Percentiles rank a stretch among this genome's conserved stretches.
Evolutionary conservation across 2,113 vertebrate genomes (phyloP).

Genomic region (Garra rufa): DNA sequence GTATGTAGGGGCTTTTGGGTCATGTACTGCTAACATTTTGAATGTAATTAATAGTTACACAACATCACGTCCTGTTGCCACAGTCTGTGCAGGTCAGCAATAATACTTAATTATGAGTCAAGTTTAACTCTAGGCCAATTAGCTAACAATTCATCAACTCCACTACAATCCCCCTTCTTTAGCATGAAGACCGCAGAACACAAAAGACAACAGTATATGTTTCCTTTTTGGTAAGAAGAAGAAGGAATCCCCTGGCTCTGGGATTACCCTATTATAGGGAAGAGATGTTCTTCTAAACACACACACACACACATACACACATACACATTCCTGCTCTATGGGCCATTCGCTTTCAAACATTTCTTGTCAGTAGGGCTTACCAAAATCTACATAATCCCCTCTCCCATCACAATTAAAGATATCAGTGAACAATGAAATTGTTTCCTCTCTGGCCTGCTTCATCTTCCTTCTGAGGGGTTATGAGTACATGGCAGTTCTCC

Average conservation of each 20-base stretch:
- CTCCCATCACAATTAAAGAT: constrained; percentile 84
- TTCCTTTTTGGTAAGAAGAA: constrained; percentile 75
- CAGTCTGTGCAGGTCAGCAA: neutral
- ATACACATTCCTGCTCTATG: constrained; percentile 79
- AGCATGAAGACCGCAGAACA: constrained; percentile 66
- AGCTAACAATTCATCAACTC: constrained; percentile 42
- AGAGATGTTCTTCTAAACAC: constrained; percentile 76
- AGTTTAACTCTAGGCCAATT: neutral
- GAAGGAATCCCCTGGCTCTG: constrained; percentile 79
- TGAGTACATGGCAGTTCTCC: constrained; percentile 60
- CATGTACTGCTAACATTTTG: neutral
- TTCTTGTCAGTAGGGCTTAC: constrained; percentile 82
- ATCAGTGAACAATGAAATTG: constrained; percentile 85
- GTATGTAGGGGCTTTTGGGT: neutral
- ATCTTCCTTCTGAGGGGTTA: constrained; percentile 67
- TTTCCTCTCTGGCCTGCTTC: constrained; percentile 81
- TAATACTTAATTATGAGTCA: neutral
- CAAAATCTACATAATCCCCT: constrained; percentile 83
- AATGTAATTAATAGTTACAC: neutral
- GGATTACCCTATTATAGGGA: constrained; percentile 81
- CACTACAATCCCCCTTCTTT: constrained; percentile 32
- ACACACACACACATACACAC: constrained; percentile 70
- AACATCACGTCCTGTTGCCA: neutral
- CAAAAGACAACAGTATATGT: constrained; percentile 71
- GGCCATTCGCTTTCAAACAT: constrained; percentile 81